phyloP scores from a whole-genome alignment of 2,888 invertebrate genomes.

The Xanthia togata region DNA sequence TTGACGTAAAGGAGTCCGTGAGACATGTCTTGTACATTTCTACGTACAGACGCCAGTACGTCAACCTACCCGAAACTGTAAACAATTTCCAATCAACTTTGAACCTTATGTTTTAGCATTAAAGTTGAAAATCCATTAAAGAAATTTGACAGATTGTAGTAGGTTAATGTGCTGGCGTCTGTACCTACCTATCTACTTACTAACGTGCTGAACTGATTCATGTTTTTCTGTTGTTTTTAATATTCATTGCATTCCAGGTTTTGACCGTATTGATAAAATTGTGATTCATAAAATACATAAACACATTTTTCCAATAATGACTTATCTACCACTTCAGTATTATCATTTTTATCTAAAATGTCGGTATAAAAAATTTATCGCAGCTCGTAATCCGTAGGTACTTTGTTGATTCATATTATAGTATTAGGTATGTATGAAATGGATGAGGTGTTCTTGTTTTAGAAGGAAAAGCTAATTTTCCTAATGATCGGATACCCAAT shows the following conservation, averaged over 20 bases:
- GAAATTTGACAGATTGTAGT: no score
- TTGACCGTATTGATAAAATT: slow-evolving; percentile 18
- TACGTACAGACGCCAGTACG: no score
- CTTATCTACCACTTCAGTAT: slow-evolving; percentile 8
- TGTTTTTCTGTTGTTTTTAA: neutral
- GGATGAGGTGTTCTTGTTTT: slow-evolving; percentile 11
- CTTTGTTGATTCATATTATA: slow-evolving; percentile 10
- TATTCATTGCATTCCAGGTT: neutral
- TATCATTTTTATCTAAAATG: slow-evolving; percentile 21
- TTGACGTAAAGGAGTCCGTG: slow-evolving; percentile 6
- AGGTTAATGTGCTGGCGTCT: no score
- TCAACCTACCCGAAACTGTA: no score
- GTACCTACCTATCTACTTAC: neutral
- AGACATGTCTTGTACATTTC: slow-evolving; percentile 1
- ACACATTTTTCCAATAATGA: slow-evolving; percentile 31
- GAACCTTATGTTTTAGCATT: no score
- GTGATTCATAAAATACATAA: slow-evolving; percentile 26
- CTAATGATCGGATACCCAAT: no score
- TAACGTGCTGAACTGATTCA: slow-evolving; percentile 26
- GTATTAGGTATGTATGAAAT: slow-evolving; percentile 5
- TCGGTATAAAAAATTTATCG: neutral
- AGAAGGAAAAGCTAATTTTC: neutral
- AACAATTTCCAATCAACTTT: no score
- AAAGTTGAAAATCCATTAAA: no score
- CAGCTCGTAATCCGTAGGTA: neutral